phyloP scores from a whole-genome alignment of 2,113 vertebrate genomes.

The Procavia capensis region DNA sequence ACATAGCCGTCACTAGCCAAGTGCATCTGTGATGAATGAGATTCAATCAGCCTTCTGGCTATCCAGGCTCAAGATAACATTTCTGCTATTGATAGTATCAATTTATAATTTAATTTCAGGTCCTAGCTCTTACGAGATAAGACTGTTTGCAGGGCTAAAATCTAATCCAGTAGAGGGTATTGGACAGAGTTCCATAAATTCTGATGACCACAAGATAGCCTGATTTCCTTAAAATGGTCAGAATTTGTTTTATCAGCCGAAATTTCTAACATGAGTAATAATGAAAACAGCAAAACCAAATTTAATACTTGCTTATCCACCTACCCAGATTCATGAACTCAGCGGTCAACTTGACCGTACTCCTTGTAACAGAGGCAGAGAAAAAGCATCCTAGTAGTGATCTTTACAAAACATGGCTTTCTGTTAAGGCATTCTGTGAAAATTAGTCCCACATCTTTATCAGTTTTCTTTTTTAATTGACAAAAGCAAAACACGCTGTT shows the following conservation, averaged over 20 bases:
- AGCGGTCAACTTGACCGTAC: not conserved
- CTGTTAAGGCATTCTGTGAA: not conserved
- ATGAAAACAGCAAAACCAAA: constrained; percentile 61
- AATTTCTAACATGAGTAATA: constrained; percentile 45
- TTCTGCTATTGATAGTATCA: constrained; percentile 81
- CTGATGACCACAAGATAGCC: constrained; percentile 77
- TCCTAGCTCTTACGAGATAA: constrained; percentile 78
- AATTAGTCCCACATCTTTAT: not conserved
- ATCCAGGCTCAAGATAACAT: constrained; percentile 78
- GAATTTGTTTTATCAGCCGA: constrained; percentile 54
- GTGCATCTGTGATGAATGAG: constrained; percentile 79
- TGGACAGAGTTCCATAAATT: constrained; percentile 74
- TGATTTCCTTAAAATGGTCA: constrained; percentile 63
- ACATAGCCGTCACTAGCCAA: constrained; percentile 63
- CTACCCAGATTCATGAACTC: constrained; percentile 28
- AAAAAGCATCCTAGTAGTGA: not conserved
- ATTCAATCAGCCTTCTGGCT: constrained; percentile 77
- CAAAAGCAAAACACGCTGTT: not conserved
- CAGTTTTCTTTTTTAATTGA: constrained; percentile 18
- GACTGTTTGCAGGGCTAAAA: constrained; percentile 75
- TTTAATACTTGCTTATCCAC: constrained; percentile 51
- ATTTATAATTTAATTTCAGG: constrained; percentile 83
- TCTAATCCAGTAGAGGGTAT: constrained; percentile 77
- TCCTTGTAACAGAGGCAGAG: not conserved
- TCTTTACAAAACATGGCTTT: not conserved